Percentiles rank a stretch among this genome's conserved stretches.
Evolutionary conservation across 2,888 invertebrate genomes (phyloP).

Genomic region (Hartigia nigra): DNA sequence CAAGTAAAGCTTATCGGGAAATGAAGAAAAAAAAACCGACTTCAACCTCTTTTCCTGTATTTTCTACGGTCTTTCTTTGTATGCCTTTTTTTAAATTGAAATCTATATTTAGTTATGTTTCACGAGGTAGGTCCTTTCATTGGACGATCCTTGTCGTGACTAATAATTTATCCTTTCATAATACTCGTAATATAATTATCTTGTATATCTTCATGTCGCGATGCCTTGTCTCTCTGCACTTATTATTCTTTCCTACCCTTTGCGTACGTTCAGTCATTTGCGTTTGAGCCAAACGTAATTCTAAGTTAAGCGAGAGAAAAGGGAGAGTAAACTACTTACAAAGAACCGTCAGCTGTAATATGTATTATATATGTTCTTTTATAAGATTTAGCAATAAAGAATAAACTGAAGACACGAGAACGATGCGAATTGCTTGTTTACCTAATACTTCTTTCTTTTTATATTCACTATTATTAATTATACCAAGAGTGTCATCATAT

Average conservation of each 20-base stretch:
- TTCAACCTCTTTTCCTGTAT: constrained; percentile 19
- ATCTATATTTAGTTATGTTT: constrained; percentile 6
- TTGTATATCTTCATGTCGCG: neutral
- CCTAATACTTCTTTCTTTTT: neutral
- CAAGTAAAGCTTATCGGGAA: constrained; percentile 6
- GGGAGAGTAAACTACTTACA: constrained; percentile 28
- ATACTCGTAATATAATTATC: neutral
- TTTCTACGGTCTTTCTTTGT: constrained; percentile 26
- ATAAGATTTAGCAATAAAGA: constrained; percentile 54
- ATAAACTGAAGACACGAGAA: neutral
- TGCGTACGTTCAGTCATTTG: constrained; percentile 1
- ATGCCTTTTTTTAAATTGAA: constrained; percentile 24
- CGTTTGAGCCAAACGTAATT: neutral
- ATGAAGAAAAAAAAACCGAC: constrained; percentile 20
- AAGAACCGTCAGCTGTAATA: constrained; percentile 44
- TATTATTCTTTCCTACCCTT: neutral
- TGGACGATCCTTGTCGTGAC: neutral
- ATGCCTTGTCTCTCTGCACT: neutral
- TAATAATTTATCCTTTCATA: neutral
- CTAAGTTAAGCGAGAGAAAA: constrained; percentile 7
- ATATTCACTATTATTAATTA: neutral
- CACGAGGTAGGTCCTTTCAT: no score
- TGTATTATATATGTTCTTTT: constrained; percentile 63
- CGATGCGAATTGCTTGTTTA: neutral
- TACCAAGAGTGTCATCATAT: no score